These are phyloP conservation scores for Chlorocebus sabaeus DNA, from an alignment of 2,113 vertebrate species.

Conservation along the genomic window DNA sequence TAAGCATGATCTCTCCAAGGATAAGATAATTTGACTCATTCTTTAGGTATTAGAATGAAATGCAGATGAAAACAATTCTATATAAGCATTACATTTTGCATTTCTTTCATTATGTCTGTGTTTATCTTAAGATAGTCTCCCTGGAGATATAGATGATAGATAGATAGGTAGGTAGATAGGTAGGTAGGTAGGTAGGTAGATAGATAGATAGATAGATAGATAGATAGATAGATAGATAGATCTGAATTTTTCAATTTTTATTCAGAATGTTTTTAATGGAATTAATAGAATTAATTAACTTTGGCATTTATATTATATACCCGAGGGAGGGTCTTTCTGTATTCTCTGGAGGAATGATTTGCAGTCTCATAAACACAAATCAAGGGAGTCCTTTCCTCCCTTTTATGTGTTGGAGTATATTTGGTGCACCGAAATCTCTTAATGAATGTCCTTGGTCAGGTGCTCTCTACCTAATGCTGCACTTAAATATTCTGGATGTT, in stretches of 20 bases:
- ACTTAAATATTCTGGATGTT: not conserved
- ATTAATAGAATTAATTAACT: slow-evolving; percentile 40
- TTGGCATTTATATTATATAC: slow-evolving; percentile 6
- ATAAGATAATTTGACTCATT: not conserved
- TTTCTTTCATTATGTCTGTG: not conserved
- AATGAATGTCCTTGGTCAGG: slow-evolving; percentile 13
- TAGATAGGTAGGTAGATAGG: not conserved
- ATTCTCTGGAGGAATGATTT: slow-evolving; percentile 58
- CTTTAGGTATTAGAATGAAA: slow-evolving; percentile 23
- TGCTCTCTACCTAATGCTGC: not conserved
- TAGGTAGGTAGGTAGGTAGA: not conserved
- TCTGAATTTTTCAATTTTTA: slow-evolving; percentile 23
- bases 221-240: not conserved
- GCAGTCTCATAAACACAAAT: slow-evolving; percentile 59
- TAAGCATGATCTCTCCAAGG: not conserved
- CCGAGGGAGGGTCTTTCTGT: not conserved
- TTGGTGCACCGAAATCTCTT: not conserved
- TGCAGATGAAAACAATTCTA: slow-evolving; percentile 7
- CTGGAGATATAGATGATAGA: not conserved
- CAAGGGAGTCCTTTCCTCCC: not conserved
- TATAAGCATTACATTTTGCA: not conserved
- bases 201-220: too few relatives aligned
- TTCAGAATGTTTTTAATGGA: slow-evolving; percentile 35
- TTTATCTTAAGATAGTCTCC: not conserved
- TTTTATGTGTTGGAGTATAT: slow-evolving; percentile 7